Percentiles rank a stretch among this genome's conserved stretches.
These are phyloP conservation scores for Charanyca ferruginea DNA, from an alignment of 2,888 invertebrate species.

Conservation along the genomic window DNA sequence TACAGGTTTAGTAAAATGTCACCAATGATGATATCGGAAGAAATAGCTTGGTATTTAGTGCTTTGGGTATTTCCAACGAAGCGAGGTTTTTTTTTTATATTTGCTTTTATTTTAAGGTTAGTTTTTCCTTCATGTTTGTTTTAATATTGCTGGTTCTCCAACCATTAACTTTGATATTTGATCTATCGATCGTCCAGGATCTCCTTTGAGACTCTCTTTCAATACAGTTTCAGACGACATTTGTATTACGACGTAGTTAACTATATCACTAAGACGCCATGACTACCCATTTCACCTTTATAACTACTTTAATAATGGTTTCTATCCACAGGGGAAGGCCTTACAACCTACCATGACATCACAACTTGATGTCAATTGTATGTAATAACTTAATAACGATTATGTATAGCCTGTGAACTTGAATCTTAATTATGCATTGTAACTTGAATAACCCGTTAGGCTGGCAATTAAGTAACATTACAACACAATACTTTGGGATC, in stretches of 20 bases:
- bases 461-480: conserved; percentile 61
- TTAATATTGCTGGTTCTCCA: neutral
- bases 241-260: neutral
- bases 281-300: neutral
- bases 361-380: conserved; percentile 55
- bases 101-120: neutral
- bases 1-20: conserved; percentile 47
- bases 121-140: neutral
- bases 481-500: conserved; percentile 49
- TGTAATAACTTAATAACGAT: conserved; percentile 58
- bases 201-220: neutral
- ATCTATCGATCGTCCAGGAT: neutral
- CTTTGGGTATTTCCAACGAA: conserved; percentile 39
- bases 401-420: conserved; percentile 69
- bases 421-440: conserved; percentile 70
- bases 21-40: conserved; percentile 28
- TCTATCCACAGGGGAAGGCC: conserved; percentile 11
- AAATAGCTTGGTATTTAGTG: conserved; percentile 31
- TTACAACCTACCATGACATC: conserved; percentile 47
- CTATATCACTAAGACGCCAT: neutral
- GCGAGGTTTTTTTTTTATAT: neutral
- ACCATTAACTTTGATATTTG: neutral
- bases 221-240: neutral
- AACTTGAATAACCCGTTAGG: conserved; percentile 67
- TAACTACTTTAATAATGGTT: conserved; percentile 13